A percentile compares a stretch with the other conserved stretches of the same genome.
Conservation (phyloP, 1,140 invertebrate species). For the Uloborus diversus region DNA sequence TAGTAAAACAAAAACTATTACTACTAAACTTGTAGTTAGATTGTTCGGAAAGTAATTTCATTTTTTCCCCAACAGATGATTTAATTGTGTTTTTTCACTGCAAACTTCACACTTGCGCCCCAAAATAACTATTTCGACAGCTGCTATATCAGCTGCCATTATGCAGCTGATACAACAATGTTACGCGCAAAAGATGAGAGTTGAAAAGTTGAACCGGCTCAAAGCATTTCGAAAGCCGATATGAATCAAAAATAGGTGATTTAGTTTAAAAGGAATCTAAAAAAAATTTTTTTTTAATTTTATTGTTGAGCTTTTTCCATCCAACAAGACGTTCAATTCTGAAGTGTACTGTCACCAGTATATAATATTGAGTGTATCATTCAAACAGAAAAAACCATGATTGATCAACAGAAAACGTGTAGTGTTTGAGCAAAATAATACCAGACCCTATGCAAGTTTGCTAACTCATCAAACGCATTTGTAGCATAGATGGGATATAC, state of each 20-base stretch:
- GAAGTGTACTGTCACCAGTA: slow-evolving; percentile 66
- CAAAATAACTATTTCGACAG: too few relatives aligned
- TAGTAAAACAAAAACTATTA: too few relatives aligned
- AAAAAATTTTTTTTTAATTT: too few relatives aligned
- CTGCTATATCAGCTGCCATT: too few relatives aligned
- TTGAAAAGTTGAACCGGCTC: background rate
- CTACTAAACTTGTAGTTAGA: too few relatives aligned
- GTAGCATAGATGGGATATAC: background rate
- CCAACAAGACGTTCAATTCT: background rate
- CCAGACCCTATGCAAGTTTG: background rate
- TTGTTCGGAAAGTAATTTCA: too few relatives aligned
- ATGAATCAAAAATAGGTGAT: background rate
- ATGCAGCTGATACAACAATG: background rate
- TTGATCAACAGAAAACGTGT: background rate
- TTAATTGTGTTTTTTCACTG: too few relatives aligned
- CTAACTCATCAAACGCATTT: background rate
- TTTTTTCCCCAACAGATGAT: too few relatives aligned
- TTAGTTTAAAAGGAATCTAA: background rate
- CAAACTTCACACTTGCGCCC: too few relatives aligned
- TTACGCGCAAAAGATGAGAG: background rate
- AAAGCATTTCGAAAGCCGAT: background rate
- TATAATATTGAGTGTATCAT: slow-evolving; percentile 60
- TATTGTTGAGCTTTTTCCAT: background rate
- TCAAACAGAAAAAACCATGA: background rate
- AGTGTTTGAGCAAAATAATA: background rate